Percentiles rank a stretch among this genome's conserved stretches.
phyloP scores from a whole-genome alignment of 2,113 vertebrate species.

The Melospiza melodia region DNA sequence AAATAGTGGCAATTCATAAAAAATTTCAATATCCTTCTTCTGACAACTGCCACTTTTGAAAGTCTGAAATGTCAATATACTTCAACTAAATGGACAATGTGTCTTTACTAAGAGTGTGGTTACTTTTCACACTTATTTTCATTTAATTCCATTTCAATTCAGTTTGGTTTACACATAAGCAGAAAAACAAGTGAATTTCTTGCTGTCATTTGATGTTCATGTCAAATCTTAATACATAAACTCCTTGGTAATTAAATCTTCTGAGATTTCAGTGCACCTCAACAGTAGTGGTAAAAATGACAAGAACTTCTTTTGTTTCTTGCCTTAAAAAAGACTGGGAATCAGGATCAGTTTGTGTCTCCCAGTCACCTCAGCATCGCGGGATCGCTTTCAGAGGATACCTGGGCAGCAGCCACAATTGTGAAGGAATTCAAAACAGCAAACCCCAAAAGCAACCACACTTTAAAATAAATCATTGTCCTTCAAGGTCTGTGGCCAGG shows the following conservation, averaged over 20 bases:
- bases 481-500: not conserved
- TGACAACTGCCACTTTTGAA: not conserved
- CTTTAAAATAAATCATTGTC: not conserved
- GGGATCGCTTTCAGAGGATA: accelerated
- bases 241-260: not conserved
- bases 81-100: not conserved
- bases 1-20: not conserved
- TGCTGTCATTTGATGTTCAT: not conserved
- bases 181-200: not conserved
- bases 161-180: not conserved
- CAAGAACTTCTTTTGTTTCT: not conserved
- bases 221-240: not conserved
- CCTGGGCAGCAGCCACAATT: not conserved
- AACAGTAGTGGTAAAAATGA: not conserved
- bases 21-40: not conserved
- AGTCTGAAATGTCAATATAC: not conserved
- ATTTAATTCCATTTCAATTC: not conserved
- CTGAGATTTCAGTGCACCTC: not conserved
- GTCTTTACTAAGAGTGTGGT: not conserved
- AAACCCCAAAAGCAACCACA: not conserved
- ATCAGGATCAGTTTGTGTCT: not conserved
- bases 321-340: not conserved
- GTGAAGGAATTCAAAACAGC: not conserved
- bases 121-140: not conserved
- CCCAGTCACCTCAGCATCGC: accelerated